Base-by-base conservation (phyloP, 1,140 invertebrate genomes). In the Lycorma delicatula region DNA sequence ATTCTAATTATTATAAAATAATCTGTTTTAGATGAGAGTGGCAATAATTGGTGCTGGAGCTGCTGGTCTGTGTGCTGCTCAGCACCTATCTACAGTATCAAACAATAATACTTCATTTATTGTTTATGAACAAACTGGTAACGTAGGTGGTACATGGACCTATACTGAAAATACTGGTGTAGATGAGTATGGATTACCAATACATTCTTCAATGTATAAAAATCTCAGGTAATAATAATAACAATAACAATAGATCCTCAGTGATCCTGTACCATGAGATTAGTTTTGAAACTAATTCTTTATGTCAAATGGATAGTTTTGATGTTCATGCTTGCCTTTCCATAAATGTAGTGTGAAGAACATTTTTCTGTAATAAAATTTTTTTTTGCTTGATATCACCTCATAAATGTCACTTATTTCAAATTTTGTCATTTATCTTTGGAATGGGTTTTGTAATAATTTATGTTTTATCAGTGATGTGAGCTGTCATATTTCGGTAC, bases 191-290 rank as follows among this genome's bases (percentile, higher is more conserved):
- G 81, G 80, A 1, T 58, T 79, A 23, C 80, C 83, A 0, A 70
- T 86, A 20, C 82, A 84, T 64, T 81, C 84, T 6, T 84, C 83
- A 72, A 84, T 86, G 84, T 93, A 93, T 67, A 80, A 65, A 29
- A 62, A 57, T 36, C 57, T 67, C 13, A 63, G 60, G 66, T 67
- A 13, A 34, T 9, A 34, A 6, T 16, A 9, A 44, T 3, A 41
- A 16, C 3, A 9, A 44, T 44, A 20, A 20, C 3, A 20, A 12
- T 3, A 13, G 2, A 11, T 44, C 7, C 13, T 20, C 6, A 13
- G 1, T 20, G 5, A 16, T 2, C 5, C 20, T 38, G 23, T 3
- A 44, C 13, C 4, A 44, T 18, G 2, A 13, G 23, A 3, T 4
- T 16, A 44, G 11, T 44, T 44, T 18, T 16, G n/a, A n/a, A n/a